phyloP scores from a whole-genome alignment of 1,140 invertebrate genomes.

The Drosophila dunni region DNA sequence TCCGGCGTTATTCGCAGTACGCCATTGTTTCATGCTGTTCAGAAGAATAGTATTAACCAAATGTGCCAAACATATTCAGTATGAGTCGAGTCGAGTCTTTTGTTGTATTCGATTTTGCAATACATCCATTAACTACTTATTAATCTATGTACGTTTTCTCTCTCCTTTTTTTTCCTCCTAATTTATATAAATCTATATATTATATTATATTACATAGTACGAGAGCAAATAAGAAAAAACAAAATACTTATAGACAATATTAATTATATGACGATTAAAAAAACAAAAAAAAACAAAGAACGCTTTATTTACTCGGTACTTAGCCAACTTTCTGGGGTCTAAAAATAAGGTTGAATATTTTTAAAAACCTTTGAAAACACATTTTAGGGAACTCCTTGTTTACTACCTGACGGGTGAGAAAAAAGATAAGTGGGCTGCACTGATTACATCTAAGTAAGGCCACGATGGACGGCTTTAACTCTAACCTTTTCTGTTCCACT shows the following conservation, averaged over 20 bases:
- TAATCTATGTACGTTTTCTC: conserved; percentile 42
- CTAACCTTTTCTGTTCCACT: no score
- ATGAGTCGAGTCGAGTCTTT: conserved; percentile 63
- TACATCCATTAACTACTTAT: conserved; percentile 56
- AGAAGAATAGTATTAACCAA: conserved; percentile 81
- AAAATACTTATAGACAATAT: conserved; percentile 46
- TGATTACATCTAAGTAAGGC: no score
- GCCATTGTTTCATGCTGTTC: conserved; percentile 77
- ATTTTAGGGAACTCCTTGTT: no score
- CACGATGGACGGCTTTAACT: no score
- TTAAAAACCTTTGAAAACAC: no score
- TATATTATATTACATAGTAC: conserved; percentile 29
- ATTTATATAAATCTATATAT: conserved; percentile 46
- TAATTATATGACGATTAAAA: conserved; percentile 12
- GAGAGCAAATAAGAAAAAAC: conserved; percentile 33
- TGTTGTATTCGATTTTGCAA: conserved; percentile 61
- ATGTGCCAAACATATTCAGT: conserved; percentile 84
- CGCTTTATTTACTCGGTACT: no score
- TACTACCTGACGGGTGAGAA: no score
- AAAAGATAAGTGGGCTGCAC: no score
- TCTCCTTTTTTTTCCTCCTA: conserved; percentile 35
- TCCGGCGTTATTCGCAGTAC: conserved; percentile 81
- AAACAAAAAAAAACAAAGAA: not conserved
- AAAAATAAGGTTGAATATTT: no score
- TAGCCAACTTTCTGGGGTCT: no score